Conservation (phyloP, 2,113 vertebrate species). For the Tragelaphus scriptus region DNA sequence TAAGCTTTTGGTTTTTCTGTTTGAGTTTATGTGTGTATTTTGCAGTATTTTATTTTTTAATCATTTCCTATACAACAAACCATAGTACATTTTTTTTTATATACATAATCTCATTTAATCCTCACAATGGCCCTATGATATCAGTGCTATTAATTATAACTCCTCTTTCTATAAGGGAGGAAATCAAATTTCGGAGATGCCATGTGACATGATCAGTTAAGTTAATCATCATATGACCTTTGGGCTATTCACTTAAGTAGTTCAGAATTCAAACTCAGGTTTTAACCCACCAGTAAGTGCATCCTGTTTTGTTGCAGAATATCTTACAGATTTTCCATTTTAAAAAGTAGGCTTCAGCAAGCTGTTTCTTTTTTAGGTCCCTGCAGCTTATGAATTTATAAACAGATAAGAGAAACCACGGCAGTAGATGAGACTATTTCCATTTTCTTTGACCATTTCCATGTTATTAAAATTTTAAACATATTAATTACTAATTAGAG, state of each 20-base stretch:
- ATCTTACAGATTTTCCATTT: background rate
- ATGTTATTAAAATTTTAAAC: slow-evolving; percentile 51
- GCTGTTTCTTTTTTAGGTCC: background rate
- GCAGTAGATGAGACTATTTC: background rate
- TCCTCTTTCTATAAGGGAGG: background rate
- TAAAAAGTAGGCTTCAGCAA: background rate
- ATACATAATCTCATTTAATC: background rate
- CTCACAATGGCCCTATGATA: background rate
- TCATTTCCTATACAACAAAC: background rate
- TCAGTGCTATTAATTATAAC: background rate
- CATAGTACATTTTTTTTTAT: background rate
- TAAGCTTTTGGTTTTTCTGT: background rate
- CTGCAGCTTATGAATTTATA: background rate
- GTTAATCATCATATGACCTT: background rate
- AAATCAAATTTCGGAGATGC: background rate
- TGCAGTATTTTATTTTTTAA: background rate
- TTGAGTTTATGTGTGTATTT: background rate
- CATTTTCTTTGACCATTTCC: slow-evolving; percentile 33
- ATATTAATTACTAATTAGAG: slow-evolving; percentile 59
- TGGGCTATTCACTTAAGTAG: background rate
- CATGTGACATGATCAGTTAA: background rate
- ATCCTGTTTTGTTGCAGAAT: background rate
- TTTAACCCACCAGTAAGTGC: background rate
- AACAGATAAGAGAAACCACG: background rate
- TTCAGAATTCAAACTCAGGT: background rate